A percentile compares a stretch with the other conserved stretches of the same genome.
Conservation (phyloP, 2,113 vertebrate genomes). For the Aramus guarauna region DNA sequence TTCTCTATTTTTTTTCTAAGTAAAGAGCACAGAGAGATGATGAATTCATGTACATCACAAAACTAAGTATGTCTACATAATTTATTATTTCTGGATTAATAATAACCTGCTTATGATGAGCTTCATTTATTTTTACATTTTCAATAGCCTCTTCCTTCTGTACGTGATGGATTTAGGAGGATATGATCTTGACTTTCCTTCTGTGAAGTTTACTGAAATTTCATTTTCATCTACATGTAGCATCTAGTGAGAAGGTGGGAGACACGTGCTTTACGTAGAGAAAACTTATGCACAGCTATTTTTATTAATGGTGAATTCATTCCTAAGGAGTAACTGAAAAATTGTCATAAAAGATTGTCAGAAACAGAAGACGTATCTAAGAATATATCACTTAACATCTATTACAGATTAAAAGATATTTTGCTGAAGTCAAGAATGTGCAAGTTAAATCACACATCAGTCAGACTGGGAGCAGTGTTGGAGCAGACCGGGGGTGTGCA, state of each 20-base stretch:
- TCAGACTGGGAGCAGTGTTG: not conserved
- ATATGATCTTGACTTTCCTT: not conserved
- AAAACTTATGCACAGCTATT: not conserved
- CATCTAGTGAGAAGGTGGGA: not conserved
- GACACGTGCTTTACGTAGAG: not conserved
- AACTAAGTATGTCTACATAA: not conserved
- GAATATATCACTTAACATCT: not conserved
- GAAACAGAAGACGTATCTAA: not conserved
- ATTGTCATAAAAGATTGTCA: not conserved
- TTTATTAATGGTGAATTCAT: not conserved
- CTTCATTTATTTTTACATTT: not conserved
- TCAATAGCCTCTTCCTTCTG: not conserved
- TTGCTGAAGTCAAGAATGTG: not conserved
- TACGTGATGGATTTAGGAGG: not conserved
- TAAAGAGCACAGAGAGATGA: not conserved
- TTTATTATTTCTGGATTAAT: not conserved
- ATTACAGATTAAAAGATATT: not conserved
- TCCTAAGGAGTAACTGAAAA: not conserved
- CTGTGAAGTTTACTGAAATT: not conserved
- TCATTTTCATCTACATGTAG: not conserved
- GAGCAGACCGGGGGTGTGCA: not conserved
- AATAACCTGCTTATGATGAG: not conserved
- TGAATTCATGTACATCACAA: not conserved
- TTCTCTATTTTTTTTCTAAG: not conserved
- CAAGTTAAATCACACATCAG: not conserved